Conservation (phyloP, 2,888 invertebrate genomes). For the Drosophila algonquin region DNA sequence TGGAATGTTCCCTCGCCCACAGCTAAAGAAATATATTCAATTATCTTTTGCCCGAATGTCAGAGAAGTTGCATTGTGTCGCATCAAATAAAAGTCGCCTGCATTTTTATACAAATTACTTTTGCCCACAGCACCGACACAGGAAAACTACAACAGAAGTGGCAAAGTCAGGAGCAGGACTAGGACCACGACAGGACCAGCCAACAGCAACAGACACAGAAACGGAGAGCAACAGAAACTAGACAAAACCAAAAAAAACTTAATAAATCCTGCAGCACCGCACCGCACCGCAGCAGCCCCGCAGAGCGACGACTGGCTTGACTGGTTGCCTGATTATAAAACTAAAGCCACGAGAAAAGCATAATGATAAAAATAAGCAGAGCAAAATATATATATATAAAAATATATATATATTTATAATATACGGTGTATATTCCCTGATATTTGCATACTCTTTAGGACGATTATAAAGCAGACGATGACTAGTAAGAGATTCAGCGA, state of each 20-base stretch:
- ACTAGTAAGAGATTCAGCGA: too few relatives aligned
- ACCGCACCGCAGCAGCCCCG: not conserved
- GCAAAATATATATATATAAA: constrained; percentile 1
- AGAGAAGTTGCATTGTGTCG: constrained; percentile 45
- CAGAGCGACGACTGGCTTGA: constrained; percentile 18
- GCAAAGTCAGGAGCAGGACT: constrained; percentile 21
- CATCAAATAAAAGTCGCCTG: constrained; percentile 71
- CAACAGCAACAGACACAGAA: constrained; percentile 16
- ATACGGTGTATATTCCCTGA: not conserved
- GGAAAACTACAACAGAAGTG: constrained; percentile 38
- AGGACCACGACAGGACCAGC: constrained; percentile 8
- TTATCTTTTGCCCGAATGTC: constrained; percentile 45
- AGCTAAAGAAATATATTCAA: constrained; percentile 52
- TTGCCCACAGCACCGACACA: constrained; percentile 39
- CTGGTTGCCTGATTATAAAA: constrained; percentile 63
- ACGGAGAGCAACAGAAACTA: constrained; percentile 17
- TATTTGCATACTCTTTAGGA: constrained; percentile 22
- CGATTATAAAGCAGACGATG: too few relatives aligned
- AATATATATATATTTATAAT: not conserved
- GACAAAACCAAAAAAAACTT: constrained; percentile 51
- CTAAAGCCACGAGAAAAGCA: constrained; percentile 43
- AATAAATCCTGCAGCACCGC: constrained; percentile 53
- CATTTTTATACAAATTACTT: constrained; percentile 77
- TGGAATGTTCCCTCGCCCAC: constrained; percentile 6
- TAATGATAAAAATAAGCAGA: constrained; percentile 39